Conservation (phyloP, 2,113 vertebrate genomes). For the Crotalus viridis region DNA sequence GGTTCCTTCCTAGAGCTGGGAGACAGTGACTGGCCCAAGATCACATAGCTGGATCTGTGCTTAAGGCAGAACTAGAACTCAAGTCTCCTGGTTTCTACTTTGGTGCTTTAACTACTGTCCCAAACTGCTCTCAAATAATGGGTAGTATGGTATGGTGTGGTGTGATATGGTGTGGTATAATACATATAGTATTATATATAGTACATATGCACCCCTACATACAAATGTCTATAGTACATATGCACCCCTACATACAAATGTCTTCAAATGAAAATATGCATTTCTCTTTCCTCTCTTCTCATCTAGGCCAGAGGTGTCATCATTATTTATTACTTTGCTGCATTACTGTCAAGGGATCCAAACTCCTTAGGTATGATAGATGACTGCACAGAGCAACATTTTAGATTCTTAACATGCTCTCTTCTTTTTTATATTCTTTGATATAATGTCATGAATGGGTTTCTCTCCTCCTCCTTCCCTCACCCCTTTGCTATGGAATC, state of each 20-base stretch:
- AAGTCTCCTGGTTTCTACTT: not conserved
- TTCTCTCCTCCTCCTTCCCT: not conserved
- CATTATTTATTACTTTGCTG: conserved; percentile 39
- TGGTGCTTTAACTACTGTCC: not conserved
- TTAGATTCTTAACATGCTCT: conserved; percentile 49
- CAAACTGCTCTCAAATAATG: not conserved
- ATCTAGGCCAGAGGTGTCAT: conserved; percentile 36
- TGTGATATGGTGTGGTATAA: not conserved
- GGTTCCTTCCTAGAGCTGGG: not conserved
- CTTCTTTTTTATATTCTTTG: conserved; percentile 39
- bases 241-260: not conserved
- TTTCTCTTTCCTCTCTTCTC: conserved; percentile 6
- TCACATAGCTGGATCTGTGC: not conserved
- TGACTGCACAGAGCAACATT: conserved; percentile 36
- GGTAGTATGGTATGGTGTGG: not conserved
- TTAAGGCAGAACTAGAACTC: not conserved
- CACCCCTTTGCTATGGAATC: conserved; percentile 40
- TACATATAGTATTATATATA: not conserved
- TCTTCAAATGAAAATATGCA: not conserved
- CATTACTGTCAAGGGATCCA: conserved; percentile 31
- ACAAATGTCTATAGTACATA: not conserved
- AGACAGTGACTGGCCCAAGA: not conserved
- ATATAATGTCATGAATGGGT: conserved; percentile 31
- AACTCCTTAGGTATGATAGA: conserved; percentile 30
- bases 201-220: not conserved